Evolutionary conservation across 2,797 vertebrate species (phyloP), one percentile per base, ranked within the genome.

Genomic region (Myotis pilosus): DNA sequence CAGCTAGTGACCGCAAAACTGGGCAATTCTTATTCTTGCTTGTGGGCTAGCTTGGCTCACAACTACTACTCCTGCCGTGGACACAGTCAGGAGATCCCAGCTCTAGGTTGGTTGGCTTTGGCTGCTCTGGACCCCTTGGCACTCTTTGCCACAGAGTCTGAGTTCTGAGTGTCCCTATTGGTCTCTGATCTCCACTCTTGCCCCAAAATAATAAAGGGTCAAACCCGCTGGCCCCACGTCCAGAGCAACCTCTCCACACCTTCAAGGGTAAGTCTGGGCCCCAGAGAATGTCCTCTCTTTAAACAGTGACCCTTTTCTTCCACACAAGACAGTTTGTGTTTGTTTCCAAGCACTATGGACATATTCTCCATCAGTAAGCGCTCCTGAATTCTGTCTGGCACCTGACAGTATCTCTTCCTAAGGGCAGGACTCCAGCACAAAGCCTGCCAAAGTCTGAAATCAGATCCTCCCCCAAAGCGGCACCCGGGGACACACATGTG

Each of bases 381-480:
- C 53, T 92, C 57, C 4, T 0, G 0, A 82, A 79, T 91, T 55
- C 76, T 81, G 60, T 72, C 57, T 75, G 66, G 38, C 62, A 74
- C n/a, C 30, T 69, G 87, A 78, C 19, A n/a, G 2, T 15, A 69
- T 71, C 80, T 82, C 55, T 51, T 92, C 44, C 68, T 47, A 68
- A 85, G 83, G 78, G 55, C 22, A 75, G 53, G 66, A 47, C 49
- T 87, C 80, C 68, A 94, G 76, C 38, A 76, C 0, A 6, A 87
- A 95, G 87, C 36, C 85, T 92, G 84, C 75, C 53, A 72, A 25
- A 82, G 44, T 75, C 79, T 91, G 92, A 86, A 92, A 60, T 36
- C 6, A 9, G 72, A 71, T 80, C 57, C 71, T 75, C 62, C 13
- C 33, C 36, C 17, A 23, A 4, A 1, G 11, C 6, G 22, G 47